Percentiles rank a stretch among this genome's conserved stretches.
Evolutionary conservation across 2,888 invertebrate genomes (phyloP).

Genomic region (Neoscelio sp.): DNA sequence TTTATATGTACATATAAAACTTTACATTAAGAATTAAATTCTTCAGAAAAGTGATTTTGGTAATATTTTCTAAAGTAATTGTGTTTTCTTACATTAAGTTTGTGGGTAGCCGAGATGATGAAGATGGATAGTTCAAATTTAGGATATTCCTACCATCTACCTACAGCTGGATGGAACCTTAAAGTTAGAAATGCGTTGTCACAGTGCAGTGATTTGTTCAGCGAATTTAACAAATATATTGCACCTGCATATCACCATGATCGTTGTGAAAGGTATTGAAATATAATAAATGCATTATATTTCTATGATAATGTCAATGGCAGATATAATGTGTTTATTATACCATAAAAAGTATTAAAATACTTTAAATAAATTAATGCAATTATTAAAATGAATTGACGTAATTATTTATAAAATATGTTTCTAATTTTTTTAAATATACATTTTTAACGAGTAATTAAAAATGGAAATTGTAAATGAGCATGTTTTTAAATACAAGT

Average conservation of each 20-base stretch:
- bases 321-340: too few species aligned
- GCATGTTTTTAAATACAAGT: not conserved
- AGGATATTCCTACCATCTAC: conserved; percentile 93
- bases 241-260: conserved; percentile 99
- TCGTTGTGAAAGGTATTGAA: conserved; percentile 93
- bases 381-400: too few species aligned
- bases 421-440: conserved; percentile 1
- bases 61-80: too few species aligned
- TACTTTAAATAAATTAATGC: too few species aligned
- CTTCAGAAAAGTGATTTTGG: too few species aligned
- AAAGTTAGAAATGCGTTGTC: conserved; percentile 91
- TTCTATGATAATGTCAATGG: too few species aligned
- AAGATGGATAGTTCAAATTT: conserved; percentile 85
- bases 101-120: conserved; percentile 36
- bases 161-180: conserved; percentile 90
- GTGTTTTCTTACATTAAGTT: not conserved
- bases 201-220: conserved; percentile 96
- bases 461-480: not conserved
- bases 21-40: too few species aligned
- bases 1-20: too few species aligned
- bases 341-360: too few species aligned
- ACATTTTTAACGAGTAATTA: too few species aligned
- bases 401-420: too few species aligned
- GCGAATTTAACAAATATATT: conserved; percentile 97
- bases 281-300: too few species aligned